phyloP scores from a whole-genome alignment of 2,888 invertebrate species.

The Kuschelorhynchus macadamiae region DNA sequence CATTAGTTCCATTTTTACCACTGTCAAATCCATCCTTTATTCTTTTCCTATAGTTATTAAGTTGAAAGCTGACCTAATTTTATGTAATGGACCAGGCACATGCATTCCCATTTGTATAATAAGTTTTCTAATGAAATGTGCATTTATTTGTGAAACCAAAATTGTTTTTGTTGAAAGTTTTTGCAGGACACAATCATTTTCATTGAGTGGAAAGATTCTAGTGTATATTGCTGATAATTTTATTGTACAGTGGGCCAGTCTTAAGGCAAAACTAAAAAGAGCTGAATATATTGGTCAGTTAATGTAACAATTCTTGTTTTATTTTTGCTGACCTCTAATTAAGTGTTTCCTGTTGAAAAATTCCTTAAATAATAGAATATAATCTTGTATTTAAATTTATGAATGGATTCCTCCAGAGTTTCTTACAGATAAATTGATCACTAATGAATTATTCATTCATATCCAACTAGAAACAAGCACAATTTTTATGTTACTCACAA shows the following conservation, averaged over 20 bases:
- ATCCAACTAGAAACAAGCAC: no score
- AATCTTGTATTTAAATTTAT: no score
- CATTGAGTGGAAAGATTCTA: conserved; percentile 90
- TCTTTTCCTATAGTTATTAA: conserved; percentile 79
- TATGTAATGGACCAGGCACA: conserved; percentile 97
- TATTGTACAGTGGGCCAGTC: conserved; percentile 93
- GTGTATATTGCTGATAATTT: conserved; percentile 87
- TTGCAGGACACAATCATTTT: conserved; percentile 91
- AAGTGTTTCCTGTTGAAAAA: no score
- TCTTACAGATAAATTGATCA: no score
- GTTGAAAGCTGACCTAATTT: conserved; percentile 83
- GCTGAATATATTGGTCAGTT: conserved; percentile 85
- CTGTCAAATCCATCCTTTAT: conserved; percentile 78
- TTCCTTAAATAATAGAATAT: no score
- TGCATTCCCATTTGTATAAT: conserved; percentile 92
- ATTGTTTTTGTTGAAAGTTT: conserved; percentile 96
- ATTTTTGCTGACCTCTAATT: not conserved
- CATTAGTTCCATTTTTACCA: conserved; percentile 83
- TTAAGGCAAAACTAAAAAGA: conserved; percentile 77
- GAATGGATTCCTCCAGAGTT: no score
- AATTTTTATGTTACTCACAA: no score
- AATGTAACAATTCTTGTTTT: conserved; percentile 66
- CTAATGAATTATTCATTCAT: no score
- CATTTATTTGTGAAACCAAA: conserved; percentile 77
- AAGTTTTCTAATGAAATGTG: conserved; percentile 80